Evolutionary conservation across 2,888 invertebrate genomes (phyloP).

Genomic region (Litoditis marina): DNA sequence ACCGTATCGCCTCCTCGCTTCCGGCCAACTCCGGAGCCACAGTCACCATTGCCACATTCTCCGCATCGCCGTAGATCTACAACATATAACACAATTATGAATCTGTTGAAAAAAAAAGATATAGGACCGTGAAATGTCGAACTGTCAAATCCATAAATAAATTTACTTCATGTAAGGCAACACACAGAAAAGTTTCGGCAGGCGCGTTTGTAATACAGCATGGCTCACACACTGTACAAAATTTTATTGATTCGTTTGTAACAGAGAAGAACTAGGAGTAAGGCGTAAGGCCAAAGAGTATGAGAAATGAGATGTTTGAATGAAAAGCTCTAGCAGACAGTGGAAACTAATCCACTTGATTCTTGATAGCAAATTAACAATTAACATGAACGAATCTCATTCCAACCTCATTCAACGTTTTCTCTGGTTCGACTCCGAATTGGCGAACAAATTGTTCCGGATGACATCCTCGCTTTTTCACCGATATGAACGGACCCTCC

Average conservation of each 20-base stretch:
- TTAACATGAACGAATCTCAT: not conserved
- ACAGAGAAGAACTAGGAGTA: not conserved
- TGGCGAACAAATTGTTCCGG: conserved; percentile 72
- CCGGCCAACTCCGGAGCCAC: conserved; percentile 82
- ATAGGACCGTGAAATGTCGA: too few relatives aligned
- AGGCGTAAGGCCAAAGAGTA: too few relatives aligned
- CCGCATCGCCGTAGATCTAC: conserved; percentile 76
- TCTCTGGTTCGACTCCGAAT: conserved; percentile 23
- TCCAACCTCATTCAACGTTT: conserved; percentile 27
- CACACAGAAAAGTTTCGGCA: too few relatives aligned
- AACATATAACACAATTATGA: not conserved
- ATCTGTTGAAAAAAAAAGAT: not conserved
- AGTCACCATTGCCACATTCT: conserved; percentile 81
- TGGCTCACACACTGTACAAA: too few relatives aligned
- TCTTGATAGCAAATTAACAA: too few relatives aligned
- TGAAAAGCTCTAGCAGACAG: too few relatives aligned
- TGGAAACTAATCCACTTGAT: too few relatives aligned
- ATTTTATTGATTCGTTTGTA: not conserved
- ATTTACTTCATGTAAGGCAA: too few relatives aligned
- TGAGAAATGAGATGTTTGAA: too few relatives aligned
- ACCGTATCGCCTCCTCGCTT: conserved; percentile 31
- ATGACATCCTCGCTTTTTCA: conserved; percentile 89
- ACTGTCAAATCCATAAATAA: too few relatives aligned
- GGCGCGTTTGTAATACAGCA: too few relatives aligned
- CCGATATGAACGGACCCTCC: conserved; percentile 93